Evolutionary conservation across 1,140 invertebrate species (phyloP), one percentile per base, ranked within the genome.

Genomic region (Rhopalosiphum maidis): DNA sequence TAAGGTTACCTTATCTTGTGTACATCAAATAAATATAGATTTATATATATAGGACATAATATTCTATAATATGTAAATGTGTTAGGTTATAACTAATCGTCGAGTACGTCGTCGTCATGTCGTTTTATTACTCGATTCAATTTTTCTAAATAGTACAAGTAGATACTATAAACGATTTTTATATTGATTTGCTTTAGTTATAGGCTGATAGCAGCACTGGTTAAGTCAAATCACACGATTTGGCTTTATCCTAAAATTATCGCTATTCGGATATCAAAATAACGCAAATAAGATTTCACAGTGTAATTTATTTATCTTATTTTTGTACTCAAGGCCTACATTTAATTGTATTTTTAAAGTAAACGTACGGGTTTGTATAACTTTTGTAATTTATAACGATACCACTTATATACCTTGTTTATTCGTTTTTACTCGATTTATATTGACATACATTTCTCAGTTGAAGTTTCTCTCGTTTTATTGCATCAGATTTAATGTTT

Each of bases 391-490:
- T 77, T 77, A 51, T 51, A n/a, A 18, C 30, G 60, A 77, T 77
- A 18, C 15, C n/a, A n/a, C 60, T 6, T n/a, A 68, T 6, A 77
- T 18, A 51, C 15, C 18, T 51, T n/a, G 30, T 77, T 77, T 15
- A 77, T 18, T 77, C 60, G 5, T 77, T 77, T 77, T n/a, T 18
- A 77, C 30, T 77, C 60, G 5, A 77, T 77, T 77, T 77, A n/a
- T 18, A 77, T 35, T 77, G n/a, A 77, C 60, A 77, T 77, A n/a
- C 60, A 77, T 77, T 77, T n/a, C 60, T n/a, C 60, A 77, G 30
- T n/a, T 35, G 60, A 77, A 77, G 60, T 77, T 77, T n/a, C 60
- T 77, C n/a, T 77, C 60, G 60, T 77, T 77, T 77, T 77, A 77
- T 77, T 77, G 7, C 60, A 77, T 77, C 30, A 83, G 21, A 83